phyloP scores from a whole-genome alignment of 2,797 vertebrate species.

The Triplophysa bombifrons region DNA sequence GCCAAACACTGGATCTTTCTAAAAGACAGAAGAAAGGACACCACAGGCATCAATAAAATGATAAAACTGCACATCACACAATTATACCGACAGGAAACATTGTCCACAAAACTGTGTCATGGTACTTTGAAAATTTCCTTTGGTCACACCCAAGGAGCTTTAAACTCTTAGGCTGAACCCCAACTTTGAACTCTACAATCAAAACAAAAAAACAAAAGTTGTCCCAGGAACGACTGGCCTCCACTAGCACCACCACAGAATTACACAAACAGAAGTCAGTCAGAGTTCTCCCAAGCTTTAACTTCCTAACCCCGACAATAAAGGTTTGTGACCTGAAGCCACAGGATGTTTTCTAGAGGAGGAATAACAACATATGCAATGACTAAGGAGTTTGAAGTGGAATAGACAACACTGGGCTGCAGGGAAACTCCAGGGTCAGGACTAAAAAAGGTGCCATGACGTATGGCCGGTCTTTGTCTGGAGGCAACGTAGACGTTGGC shows the following conservation, averaged over 20 bases:
- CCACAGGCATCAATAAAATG: slow-evolving; percentile 36
- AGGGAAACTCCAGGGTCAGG: slow-evolving; percentile 84
- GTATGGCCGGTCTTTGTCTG: slow-evolving; percentile 60
- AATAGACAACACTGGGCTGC: slow-evolving; percentile 77
- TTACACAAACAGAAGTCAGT: slow-evolving; percentile 63
- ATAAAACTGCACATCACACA: neutral
- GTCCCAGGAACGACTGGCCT: slow-evolving; percentile 45
- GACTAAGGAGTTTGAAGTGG: slow-evolving; percentile 78
- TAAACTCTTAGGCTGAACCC: slow-evolving; percentile 12
- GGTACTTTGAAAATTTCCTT: slow-evolving; percentile 44
- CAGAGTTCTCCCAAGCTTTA: slow-evolving; percentile 75
- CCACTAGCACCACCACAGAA: slow-evolving; percentile 52
- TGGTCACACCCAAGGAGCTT: slow-evolving; percentile 23
- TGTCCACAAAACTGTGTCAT: slow-evolving; percentile 34
- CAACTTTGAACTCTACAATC: slow-evolving; percentile 30
- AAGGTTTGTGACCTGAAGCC: slow-evolving; percentile 79
- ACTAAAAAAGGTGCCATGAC: slow-evolving; percentile 80
- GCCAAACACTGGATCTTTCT: slow-evolving; percentile 78
- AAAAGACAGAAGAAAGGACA: slow-evolving; percentile 66
- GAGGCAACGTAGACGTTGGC: slow-evolving; percentile 48
- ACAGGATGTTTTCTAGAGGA: slow-evolving; percentile 82
- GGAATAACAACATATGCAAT: slow-evolving; percentile 79
- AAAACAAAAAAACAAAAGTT: slow-evolving; percentile 14
- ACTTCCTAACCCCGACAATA: slow-evolving; percentile 79
- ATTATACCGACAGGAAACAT: slow-evolving; percentile 20